Evolutionary conservation across 2,113 vertebrate species (phyloP).

Genomic region (Cacatua alba): DNA sequence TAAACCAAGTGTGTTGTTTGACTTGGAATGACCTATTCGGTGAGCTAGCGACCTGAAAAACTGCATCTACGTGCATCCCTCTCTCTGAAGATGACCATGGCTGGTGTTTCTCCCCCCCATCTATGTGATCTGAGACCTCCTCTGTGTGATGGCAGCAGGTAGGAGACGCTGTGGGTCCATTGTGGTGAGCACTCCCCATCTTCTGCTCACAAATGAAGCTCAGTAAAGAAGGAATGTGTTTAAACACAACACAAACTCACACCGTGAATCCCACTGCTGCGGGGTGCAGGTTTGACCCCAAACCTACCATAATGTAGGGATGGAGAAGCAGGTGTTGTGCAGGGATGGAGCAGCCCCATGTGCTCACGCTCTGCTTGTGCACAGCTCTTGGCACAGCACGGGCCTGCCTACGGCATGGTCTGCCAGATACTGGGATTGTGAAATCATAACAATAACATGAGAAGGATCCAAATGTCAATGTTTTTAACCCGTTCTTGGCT

Average conservation of each 20-base stretch:
- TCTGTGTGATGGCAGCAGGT: background rate
- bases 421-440: background rate
- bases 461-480: background rate
- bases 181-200: accelerated
- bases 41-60: background rate
- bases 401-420: background rate
- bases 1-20: background rate
- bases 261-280: accelerated
- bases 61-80: accelerated
- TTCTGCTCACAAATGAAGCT: background rate
- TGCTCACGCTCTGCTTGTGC: background rate
- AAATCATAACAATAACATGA: background rate
- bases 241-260: accelerated
- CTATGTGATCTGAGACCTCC: background rate
- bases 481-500: background rate
- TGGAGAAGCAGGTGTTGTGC: background rate
- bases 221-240: background rate
- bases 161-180: background rate
- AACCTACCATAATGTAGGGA: accelerated
- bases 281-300: background rate
- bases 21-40: too few relatives aligned
- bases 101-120: accelerated
- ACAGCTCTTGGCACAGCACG: background rate
- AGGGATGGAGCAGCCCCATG: background rate
- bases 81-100: background rate